These are phyloP conservation scores for Hydrochoerus hydrochaeris DNA, from an alignment of 2,113 vertebrate genomes.

Conservation along the genomic window DNA sequence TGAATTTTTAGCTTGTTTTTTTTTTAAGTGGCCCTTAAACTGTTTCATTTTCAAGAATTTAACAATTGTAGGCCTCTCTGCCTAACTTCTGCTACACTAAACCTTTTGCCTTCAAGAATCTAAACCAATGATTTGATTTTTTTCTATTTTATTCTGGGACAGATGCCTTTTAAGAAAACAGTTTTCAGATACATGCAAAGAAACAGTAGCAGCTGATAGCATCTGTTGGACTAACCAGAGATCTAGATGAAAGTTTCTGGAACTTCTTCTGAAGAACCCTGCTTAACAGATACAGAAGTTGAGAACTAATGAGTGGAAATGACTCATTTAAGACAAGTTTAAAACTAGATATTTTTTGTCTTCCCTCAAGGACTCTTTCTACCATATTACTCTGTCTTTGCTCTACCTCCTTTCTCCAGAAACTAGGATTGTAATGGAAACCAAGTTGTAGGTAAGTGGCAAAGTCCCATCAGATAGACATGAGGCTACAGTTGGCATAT, in stretches of 20 bases:
- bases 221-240: background rate
- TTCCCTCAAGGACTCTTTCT: background rate
- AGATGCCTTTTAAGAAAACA: conserved; percentile 42
- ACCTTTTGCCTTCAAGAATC: background rate
- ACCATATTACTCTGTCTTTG: background rate
- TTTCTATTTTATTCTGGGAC: conserved; percentile 48
- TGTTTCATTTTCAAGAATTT: conserved; percentile 42
- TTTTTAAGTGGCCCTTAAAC: background rate
- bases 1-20: background rate
- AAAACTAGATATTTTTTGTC: background rate
- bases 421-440: background rate
- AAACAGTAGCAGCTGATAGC: background rate
- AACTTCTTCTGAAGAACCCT: background rate
- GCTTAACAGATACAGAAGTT: conserved; percentile 10
- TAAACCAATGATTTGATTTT: conserved; percentile 1
- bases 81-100: background rate
- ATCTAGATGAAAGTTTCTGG: background rate
- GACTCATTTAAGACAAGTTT: background rate
- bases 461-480: background rate
- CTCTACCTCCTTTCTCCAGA: background rate
- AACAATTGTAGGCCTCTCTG: background rate
- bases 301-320: background rate
- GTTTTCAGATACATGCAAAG: conserved; percentile 40
- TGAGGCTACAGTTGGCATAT: background rate
- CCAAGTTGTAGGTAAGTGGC: background rate